These are phyloP conservation scores for Apamea epomidion DNA, from an alignment of 2,888 invertebrate genomes.

Conservation along the genomic window DNA sequence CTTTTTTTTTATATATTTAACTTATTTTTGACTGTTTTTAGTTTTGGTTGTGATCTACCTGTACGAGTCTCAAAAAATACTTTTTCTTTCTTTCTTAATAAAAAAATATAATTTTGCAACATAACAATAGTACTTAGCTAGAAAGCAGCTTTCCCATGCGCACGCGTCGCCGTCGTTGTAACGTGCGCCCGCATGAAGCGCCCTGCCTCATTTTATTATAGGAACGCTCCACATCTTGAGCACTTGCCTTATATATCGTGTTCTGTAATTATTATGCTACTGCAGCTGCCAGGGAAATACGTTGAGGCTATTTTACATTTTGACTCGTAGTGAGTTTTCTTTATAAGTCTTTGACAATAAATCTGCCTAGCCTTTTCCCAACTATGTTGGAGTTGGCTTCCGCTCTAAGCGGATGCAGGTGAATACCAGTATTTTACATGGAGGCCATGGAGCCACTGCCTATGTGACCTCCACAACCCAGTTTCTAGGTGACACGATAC, in stretches of 20 bases:
- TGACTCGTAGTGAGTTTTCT: background rate
- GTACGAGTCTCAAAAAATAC: too few relatives aligned
- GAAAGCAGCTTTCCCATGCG: constrained; percentile 64
- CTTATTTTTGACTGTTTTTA: too few relatives aligned
- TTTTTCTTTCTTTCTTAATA: background rate
- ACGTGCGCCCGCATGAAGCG: constrained; percentile 82
- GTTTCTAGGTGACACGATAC: background rate
- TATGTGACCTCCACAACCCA: too few relatives aligned
- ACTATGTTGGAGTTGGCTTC: background rate
- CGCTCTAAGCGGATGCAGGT: background rate
- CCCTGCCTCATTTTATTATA: constrained; percentile 74
- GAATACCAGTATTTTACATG: background rate
- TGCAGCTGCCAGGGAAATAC: constrained; percentile 60
- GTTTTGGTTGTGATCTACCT: too few relatives aligned
- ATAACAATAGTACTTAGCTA: constrained; percentile 33
- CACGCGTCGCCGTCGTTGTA: constrained; percentile 66
- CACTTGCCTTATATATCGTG: constrained; percentile 57
- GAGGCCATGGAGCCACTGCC: too few relatives aligned
- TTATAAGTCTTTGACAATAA: background rate
- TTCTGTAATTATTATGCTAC: constrained; percentile 39
- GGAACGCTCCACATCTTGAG: constrained; percentile 69
- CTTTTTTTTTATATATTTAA: too few relatives aligned
- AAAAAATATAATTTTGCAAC: constrained; percentile 26
- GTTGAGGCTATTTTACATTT: constrained; percentile 41
- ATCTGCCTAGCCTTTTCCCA: background rate